These are phyloP conservation scores for Sterrhoptilus dennistouni DNA, from an alignment of 2,113 vertebrate genomes.

Conservation along the genomic window DNA sequence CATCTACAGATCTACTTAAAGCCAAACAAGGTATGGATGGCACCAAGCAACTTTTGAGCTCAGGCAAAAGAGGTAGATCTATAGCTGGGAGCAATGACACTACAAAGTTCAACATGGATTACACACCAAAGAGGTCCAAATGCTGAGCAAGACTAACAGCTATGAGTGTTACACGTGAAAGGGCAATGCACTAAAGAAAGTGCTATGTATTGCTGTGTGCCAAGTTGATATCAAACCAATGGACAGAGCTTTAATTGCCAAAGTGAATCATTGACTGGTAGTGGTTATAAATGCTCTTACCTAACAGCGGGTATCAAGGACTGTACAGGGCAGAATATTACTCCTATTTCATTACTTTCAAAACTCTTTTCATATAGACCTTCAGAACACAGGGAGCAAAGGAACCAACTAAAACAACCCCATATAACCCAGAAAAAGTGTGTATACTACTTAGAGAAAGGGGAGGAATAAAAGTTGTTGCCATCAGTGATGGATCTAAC, in stretches of 20 bases:
- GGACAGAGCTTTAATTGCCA: background rate
- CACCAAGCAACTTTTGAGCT: background rate
- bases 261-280: conserved; percentile 20
- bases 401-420: background rate
- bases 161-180: background rate
- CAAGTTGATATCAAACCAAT: background rate
- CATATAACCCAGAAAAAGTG: background rate
- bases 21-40: background rate
- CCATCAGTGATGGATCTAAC: background rate
- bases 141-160: background rate
- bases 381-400: background rate
- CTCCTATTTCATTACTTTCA: background rate
- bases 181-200: background rate
- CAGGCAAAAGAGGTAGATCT: background rate
- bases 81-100: background rate
- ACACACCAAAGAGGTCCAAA: background rate
- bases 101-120: background rate
- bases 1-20: background rate
- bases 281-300: background rate
- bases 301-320: background rate
- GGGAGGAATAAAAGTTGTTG: background rate
- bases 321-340: background rate
- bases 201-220: background rate
- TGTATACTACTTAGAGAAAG: background rate
- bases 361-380: background rate